Base-by-base conservation (phyloP, 2,888 invertebrate species). In the Tenodera sinensis region DNA sequence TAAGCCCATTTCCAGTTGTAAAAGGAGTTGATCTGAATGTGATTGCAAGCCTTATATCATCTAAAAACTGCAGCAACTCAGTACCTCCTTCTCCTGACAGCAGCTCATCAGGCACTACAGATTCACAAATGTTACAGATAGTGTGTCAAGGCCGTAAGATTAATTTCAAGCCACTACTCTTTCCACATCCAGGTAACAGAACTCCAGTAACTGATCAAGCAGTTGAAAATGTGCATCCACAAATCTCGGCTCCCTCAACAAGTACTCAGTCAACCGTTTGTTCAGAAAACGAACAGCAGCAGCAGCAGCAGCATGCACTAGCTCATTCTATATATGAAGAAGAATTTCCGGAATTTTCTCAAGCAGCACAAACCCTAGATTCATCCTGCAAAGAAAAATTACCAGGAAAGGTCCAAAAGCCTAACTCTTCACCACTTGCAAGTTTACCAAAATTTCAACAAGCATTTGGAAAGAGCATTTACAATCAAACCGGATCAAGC, bases 401-500 rank as follows among this genome's bases (percentile, higher is more conserved):
- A 15, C 20, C 83, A 83, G 34, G 20, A 34, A 88, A 83, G 83
- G 42, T 30, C 9, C 88, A 88, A 71, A 42, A 88, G 87, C 85
- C 88, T 83, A 28, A 28, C n/a, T 28, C 47, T 27, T 88, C 89
- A 81, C 89, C 87, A 28, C 27, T 83, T 12, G 94, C 94, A 15
- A 94, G 95, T 88, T 93, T 97, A 90, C 97, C 97, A 4, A 97
- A 97, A 93, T 97, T 97, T 92, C 96, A 96, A 92, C 97, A 97
- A 93, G 97, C 96, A 0, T 97, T 97, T 92, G 96, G 97, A 0
- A 96, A 96, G 93, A 95, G 96, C 85, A 95, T 96, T 84, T 96
- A 92, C 83, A 89, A 89, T 20, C 54, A 71, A 71, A 87, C 89
- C 47, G 85, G 89, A 12, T n/a, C 89, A 28, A 85, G 90, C 47